Base-by-base conservation (phyloP, 2,113 vertebrate species). In the Hippocampus barbouri region DNA sequence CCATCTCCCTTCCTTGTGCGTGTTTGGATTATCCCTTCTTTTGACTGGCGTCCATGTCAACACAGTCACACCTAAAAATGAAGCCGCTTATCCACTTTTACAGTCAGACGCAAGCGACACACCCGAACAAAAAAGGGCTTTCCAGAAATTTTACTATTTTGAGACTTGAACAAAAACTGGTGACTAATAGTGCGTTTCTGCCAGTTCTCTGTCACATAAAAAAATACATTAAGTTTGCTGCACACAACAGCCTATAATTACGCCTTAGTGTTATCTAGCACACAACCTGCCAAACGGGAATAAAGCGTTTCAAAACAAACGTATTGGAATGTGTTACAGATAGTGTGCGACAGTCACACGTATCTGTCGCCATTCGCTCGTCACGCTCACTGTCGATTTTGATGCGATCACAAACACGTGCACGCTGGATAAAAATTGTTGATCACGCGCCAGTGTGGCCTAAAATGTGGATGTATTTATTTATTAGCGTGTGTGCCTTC, bases 161-260 rank as follows among this genome's bases (percentile, higher is more conserved):
- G 43, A 77, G 82, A 71, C 69, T 47, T 30, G 45, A 83, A 87
- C 84, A 91, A 88, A 90, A 86, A 85, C 83, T 30, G 83, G 79
- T 88, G 89, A 90, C 91, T 91, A 91, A 91, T 87, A 79, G 75
- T 66, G 79, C 80, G 85, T 87, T 89, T 85, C 86, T 91, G 89
- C 86, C 88, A 87, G 88, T 87, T 91, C 87, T 84, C 67, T 69
- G 77, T 83, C 88, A 81, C 83, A 85, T 91, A 86, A 15, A 45
- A 25, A 65, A 66, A 84, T 86, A 89, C 86, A 90, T 91, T 88
- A 90, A 88, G 83, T 91, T 90, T 86, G 82, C 83, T 61, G 73
- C 69, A 78, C 88, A 86, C 83, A 84, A 88, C 81, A 82, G 83
- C 70, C 75, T 71, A 79, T 86, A 88, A 90, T 91, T 86, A 85